Evolutionary conservation across 1,140 invertebrate species (phyloP), one percentile per base, ranked within the genome.

Genomic region (Triops cancriformis): DNA sequence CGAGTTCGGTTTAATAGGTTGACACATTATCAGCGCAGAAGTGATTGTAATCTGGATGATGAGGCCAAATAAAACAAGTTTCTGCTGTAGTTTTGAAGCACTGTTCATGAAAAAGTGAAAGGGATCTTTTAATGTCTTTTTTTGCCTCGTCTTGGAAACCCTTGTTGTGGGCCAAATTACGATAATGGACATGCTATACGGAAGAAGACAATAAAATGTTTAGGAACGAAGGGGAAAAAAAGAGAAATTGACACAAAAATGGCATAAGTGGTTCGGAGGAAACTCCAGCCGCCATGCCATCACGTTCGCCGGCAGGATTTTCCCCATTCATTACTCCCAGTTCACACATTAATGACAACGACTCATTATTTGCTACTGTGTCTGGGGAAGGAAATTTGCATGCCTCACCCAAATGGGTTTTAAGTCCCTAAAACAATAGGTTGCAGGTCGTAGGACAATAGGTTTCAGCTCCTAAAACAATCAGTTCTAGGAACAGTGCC

Each of bases 11-110:
- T 64, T 64, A 64, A 64, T 64, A 64, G 51, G 51, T 64, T 64
- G 51, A 64, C 51, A 64, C 51, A 64, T 18, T 64, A 64, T 18
- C 51, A 64, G 51, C 5, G n/a, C 5, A 64, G 51, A 64, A 64
- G 14, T 64, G 51, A 64, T 64, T 64, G 51, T 64, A 64, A n/a
- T 64, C 51, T 64, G 51, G 51, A 64, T 64, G 51, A 64, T 64
- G 51, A 64, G 14, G 51, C 51, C 51, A 64, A 64, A 64, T 64
- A 64, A 64, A 64, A 64, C 51, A 23, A 64, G 51, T 64, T 37
- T 64, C 51, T 64, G 51, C 23, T 23, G 5, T 18, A 18, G 14
- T 64, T 64, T 23, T n/a, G 23, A 4, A 23, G 51, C 5, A 64
- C 14, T 14, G 51, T 37, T 37, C 14, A 64, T 6, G n/a, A 64